phyloP scores from a whole-genome alignment of 2,113 vertebrate genomes.

The Halcyon senegalensis region DNA sequence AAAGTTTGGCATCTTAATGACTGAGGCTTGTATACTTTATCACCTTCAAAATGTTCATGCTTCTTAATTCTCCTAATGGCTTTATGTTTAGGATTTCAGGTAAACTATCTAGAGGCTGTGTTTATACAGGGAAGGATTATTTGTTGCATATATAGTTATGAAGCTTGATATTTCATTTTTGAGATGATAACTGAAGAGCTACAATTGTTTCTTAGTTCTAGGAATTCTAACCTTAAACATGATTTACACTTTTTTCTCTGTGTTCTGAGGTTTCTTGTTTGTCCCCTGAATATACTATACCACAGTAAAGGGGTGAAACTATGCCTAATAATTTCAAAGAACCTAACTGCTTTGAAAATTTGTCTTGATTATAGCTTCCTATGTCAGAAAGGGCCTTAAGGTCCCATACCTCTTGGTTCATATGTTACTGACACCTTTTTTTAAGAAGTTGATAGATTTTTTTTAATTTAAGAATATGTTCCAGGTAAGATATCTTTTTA shows the following conservation, averaged over 20 bases:
- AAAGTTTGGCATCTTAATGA: neutral
- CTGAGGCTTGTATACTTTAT: neutral
- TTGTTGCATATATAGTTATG: neutral
- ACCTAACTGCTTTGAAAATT: neutral
- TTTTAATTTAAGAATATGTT: neutral
- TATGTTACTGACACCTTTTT: neutral
- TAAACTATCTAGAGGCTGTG: neutral
- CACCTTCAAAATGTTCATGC: neutral
- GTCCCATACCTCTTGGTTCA: fast-evolving
- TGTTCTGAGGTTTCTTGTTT: neutral
- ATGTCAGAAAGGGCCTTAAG: neutral
- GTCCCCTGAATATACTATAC: neutral
- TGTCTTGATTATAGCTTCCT: neutral
- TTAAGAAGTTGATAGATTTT: neutral
- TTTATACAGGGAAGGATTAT: neutral
- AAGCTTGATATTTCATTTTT: neutral
- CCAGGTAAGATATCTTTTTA: neutral
- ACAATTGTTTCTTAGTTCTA: neutral
- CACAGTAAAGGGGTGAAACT: neutral
- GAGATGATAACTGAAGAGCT: neutral
- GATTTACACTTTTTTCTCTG: neutral
- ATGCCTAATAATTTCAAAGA: neutral
- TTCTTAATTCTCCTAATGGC: neutral
- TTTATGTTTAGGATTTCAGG: neutral
- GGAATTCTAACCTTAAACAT: neutral